A percentile compares a stretch with the other conserved stretches of the same genome.
Conservation (phyloP, 2,113 vertebrate species). For the Prinia subflava region DNA sequence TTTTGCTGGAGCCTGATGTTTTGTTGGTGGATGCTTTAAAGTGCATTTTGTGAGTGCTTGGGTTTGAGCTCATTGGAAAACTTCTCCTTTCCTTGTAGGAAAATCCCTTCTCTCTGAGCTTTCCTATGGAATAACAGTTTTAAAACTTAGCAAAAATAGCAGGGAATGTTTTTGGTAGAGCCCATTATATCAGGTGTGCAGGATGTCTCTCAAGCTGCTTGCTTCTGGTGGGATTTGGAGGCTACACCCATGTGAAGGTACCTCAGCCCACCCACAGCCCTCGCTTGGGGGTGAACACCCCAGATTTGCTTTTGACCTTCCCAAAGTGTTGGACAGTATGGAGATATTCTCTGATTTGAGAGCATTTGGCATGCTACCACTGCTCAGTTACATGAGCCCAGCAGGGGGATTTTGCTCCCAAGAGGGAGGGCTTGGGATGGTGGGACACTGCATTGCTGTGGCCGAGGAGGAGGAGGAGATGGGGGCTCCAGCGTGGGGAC, state of each 20-base stretch:
- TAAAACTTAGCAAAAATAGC: not conserved
- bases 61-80: not conserved
- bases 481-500: not conserved
- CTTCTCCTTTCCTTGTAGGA: not conserved
- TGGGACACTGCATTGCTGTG: not conserved
- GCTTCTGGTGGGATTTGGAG: not conserved
- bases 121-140: not conserved
- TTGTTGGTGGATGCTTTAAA: not conserved
- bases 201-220: not conserved
- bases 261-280: not conserved
- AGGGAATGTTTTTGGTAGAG: not conserved
- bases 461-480: too few species aligned
- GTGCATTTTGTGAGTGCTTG: not conserved
- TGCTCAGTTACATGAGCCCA: not conserved
- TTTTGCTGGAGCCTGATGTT: not conserved
- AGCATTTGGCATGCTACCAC: not conserved
- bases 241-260: fast-evolving
- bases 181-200: not conserved
- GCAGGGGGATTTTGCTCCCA: not conserved
- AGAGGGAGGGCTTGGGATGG: not conserved
- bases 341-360: not conserved
- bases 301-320: not conserved
- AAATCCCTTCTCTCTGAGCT: not conserved
- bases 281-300: not conserved
- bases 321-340: not conserved